Evolutionary conservation across 2,797 vertebrate species (phyloP), one percentile per base, ranked within the genome.

Genomic region (Siniperca undulata): DNA sequence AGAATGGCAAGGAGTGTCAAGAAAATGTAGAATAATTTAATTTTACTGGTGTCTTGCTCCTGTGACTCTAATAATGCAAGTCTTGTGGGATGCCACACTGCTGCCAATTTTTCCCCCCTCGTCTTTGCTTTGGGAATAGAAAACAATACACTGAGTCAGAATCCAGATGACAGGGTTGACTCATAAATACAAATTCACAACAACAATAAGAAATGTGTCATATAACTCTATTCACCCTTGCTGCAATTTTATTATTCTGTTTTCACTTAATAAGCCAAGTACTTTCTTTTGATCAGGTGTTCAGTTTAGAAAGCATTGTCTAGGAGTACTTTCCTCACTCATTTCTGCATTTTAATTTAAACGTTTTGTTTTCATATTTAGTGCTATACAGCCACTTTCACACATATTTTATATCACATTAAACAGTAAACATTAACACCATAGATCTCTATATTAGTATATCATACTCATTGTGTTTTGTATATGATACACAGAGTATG

Each of bases 41-140:
- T 62, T 70, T 74, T 56, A 40, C 50, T 16, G 17, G 38, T 59
- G 74, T 68, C 10, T 78, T 50, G 7, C 48, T 64, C 12, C 34
- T 48, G 50, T 68, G 75, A 62, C 65, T 74, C 12, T 74, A 42
- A 74, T 58, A 78, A 71, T 64, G 19, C 59, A 38, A 53, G 61
- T 77, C 42, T 72, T n/a, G 5, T 65, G 44, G 74, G 80, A 66
- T 66, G 68, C 56, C 7, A 16, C 58, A 46, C 36, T 44, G 27
- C 66, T 83, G 65, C 44, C 65, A 59, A 27, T 20, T 42, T 67
- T 30, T 19, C 30, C 4, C 2, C 22, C 69, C 46, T 61, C 16
- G 46, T 60, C n/a, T 34, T 22, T 71, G 50, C 2, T 24, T 4
- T 62, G 65, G 64, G 58, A 62, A 67, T 0, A 58, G n/a, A 73